These are phyloP conservation scores for Sarotherodon lohbergeri DNA, from an alignment of 2,113 vertebrate species.

Conservation along the genomic window DNA sequence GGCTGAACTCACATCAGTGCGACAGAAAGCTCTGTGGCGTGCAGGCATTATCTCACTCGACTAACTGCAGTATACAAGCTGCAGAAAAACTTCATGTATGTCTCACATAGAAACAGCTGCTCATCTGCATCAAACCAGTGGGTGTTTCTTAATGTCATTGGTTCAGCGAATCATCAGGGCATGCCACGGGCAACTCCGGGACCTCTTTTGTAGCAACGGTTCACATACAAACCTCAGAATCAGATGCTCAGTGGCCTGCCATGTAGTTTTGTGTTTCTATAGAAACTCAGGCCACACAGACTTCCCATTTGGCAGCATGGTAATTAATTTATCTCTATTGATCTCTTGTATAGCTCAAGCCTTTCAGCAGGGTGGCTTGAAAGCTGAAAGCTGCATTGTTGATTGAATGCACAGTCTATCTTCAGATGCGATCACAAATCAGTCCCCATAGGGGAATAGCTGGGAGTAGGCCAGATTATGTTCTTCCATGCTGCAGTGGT, in stretches of 20 bases:
- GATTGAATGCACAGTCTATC: conserved; percentile 64
- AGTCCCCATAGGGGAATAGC: conserved; percentile 42
- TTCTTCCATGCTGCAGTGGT: conserved; percentile 52
- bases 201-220: background rate
- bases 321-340: conserved; percentile 74
- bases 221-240: conserved; percentile 14
- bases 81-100: background rate
- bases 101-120: conserved; percentile 23
- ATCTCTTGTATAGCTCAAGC: conserved; percentile 64
- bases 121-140: conserved; percentile 12
- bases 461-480: conserved; percentile 51
- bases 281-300: conserved; percentile 30
- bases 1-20: conserved; percentile 25
- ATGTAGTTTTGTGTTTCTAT: conserved; percentile 38
- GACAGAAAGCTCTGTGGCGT: conserved; percentile 10
- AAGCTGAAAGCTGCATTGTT: conserved; percentile 51
- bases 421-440: conserved; percentile 61
- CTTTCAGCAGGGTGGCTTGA: conserved; percentile 47
- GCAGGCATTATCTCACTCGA: background rate
- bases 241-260: background rate
- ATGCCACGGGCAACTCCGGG: background rate
- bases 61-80: background rate
- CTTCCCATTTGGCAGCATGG: conserved; percentile 46
- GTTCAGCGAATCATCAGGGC: conserved; percentile 16
- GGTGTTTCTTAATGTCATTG: conserved; percentile 19